Percentiles rank a stretch among this genome's conserved stretches.
Conservation (phyloP, 1,140 invertebrate genomes). For the Aphaenogaster ashmeadi region DNA sequence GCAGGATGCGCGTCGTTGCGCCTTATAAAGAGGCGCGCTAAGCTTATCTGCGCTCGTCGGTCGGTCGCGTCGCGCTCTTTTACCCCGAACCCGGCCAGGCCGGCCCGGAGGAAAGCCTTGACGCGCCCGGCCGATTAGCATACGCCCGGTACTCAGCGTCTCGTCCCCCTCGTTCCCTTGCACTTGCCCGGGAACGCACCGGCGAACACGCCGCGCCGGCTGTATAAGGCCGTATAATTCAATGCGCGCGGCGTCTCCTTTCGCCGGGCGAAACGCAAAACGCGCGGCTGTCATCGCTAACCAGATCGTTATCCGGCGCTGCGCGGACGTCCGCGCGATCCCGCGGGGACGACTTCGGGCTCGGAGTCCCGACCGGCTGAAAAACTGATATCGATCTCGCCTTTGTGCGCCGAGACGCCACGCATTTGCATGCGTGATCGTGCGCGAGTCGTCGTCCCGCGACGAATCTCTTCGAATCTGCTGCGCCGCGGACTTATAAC, state of each 20-base stretch:
- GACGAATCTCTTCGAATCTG: slow-evolving; percentile 46
- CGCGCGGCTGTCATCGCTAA: slow-evolving; percentile 58
- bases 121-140: slow-evolving; percentile 73
- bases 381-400: slow-evolving; percentile 62
- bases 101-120: slow-evolving; percentile 69
- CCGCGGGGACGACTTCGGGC: slow-evolving; percentile 22
- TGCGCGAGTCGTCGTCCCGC: slow-evolving; percentile 14
- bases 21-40: slow-evolving; percentile 65
- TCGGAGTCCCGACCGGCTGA: slow-evolving; percentile 55
- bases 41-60: slow-evolving; percentile 66
- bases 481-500: background rate
- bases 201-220: slow-evolving; percentile 6
- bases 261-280: slow-evolving; percentile 28
- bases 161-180: slow-evolving; percentile 42
- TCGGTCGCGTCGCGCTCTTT: slow-evolving; percentile 63
- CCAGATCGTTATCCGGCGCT: slow-evolving; percentile 61
- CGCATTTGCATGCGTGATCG: slow-evolving; percentile 48
- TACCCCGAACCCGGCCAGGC: slow-evolving; percentile 64
- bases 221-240: slow-evolving; percentile 77
- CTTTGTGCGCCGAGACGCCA: slow-evolving; percentile 30
- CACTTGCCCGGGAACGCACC: background rate
- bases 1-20: slow-evolving; percentile 32
- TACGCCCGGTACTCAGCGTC: slow-evolving; percentile 54
- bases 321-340: slow-evolving; percentile 25
- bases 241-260: slow-evolving; percentile 65